Conservation (phyloP, 1,140 invertebrate species). For the Sinonovacula constricta region DNA sequence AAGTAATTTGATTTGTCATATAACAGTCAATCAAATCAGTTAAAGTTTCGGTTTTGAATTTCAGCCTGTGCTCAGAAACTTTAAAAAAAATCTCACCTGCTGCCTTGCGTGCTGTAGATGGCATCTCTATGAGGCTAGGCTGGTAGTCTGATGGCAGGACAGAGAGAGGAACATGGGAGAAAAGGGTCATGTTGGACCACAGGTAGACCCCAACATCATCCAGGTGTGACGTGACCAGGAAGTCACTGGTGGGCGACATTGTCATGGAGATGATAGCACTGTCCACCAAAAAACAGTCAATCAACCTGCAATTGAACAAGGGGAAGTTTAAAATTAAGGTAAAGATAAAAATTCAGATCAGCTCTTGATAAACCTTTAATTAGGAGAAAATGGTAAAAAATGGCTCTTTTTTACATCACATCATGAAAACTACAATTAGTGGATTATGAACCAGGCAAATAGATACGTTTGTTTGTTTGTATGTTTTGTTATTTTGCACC, state of each 20-base stretch:
- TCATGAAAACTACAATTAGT: too few relatives aligned
- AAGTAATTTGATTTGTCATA: too few relatives aligned
- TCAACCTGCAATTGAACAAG: slow-evolving; percentile 64
- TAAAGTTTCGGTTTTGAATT: too few relatives aligned
- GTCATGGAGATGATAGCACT: slow-evolving; percentile 84
- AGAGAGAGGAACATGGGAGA: slow-evolving; percentile 87
- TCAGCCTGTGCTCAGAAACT: not conserved
- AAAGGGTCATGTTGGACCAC: slow-evolving; percentile 95
- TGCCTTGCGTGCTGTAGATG: slow-evolving; percentile 73
- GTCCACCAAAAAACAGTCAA: slow-evolving; percentile 76
- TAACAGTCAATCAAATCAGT: too few relatives aligned
- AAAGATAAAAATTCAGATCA: too few relatives aligned
- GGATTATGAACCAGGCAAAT: too few relatives aligned
- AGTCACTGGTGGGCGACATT: slow-evolving; percentile 95
- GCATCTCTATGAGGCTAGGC: slow-evolving; percentile 83
- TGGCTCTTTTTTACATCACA: too few relatives aligned
- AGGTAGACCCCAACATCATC: slow-evolving; percentile 94
- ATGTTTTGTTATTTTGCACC: too few relatives aligned
- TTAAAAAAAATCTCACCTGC: slow-evolving; percentile 13
- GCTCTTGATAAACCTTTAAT: too few relatives aligned
- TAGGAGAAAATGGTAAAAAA: too few relatives aligned
- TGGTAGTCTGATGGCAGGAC: slow-evolving; percentile 83
- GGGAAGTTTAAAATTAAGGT: not conserved
- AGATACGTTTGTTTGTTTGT: too few relatives aligned
- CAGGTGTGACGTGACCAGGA: slow-evolving; percentile 92